These are phyloP conservation scores for Corticium candelabrum DNA, from an alignment of 37 sponge, comb jelly and placozoan species.

Conservation along the genomic window DNA sequence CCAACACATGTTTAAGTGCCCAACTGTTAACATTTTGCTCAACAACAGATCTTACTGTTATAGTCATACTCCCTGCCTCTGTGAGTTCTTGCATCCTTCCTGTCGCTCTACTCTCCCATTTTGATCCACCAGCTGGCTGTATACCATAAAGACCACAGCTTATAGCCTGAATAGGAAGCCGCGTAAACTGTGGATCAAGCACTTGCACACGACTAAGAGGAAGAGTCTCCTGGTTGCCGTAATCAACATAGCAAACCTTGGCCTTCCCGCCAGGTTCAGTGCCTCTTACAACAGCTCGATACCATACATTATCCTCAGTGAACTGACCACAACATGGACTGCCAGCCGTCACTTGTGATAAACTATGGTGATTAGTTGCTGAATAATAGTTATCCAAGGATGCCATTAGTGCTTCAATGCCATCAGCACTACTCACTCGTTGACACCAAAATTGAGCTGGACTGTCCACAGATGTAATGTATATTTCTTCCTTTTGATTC, in stretches of 20 bases:
- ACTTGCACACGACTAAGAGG: background rate
- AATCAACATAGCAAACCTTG: slow-evolving; percentile 24
- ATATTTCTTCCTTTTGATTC: background rate
- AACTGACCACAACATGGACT: background rate
- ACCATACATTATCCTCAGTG: background rate
- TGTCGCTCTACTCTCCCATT: background rate
- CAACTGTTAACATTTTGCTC: too few species aligned
- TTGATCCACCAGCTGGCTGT: background rate
- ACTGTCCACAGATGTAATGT: background rate
- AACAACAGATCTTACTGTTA: too few species aligned
- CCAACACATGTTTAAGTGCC: too few species aligned
- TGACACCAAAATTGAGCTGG: background rate
- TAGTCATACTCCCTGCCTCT: too few species aligned
- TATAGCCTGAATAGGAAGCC: slow-evolving; percentile 19
- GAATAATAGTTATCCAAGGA: background rate
- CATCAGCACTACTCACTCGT: background rate
- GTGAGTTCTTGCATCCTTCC: too few species aligned
- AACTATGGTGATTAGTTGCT: background rate
- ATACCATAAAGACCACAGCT: slow-evolving; percentile 7
- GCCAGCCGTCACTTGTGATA: background rate
- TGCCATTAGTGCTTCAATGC: background rate
- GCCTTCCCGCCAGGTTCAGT: background rate
- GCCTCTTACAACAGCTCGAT: background rate
- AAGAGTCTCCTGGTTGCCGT: slow-evolving; percentile 22
- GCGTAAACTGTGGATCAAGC: slow-evolving; percentile 5